A percentile compares a stretch with the other conserved stretches of the same genome.
Evolutionary conservation across 1,140 invertebrate species (phyloP).

Genomic region (Tetragnatha versicolor): DNA sequence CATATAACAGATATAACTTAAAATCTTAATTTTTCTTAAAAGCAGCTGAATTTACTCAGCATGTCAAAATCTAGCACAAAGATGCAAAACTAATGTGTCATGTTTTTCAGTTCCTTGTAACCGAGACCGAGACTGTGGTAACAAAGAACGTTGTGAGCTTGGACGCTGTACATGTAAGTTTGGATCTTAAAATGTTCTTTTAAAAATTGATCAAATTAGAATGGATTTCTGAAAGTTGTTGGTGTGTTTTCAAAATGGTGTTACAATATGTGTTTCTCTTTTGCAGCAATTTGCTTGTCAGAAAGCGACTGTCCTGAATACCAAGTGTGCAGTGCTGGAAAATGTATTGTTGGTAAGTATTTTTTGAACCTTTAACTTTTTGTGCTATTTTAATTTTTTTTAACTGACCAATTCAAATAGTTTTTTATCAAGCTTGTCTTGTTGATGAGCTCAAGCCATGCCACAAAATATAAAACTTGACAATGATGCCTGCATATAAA

Average conservation of each 20-base stretch:
- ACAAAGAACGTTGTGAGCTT: constrained; percentile 57
- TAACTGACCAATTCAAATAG: no score
- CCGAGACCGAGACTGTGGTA: constrained; percentile 58
- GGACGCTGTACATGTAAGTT: constrained; percentile 56
- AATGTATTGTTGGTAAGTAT: constrained; percentile 53
- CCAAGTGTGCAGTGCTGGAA: constrained; percentile 56
- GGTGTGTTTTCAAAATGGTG: no score
- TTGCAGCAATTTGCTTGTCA: constrained; percentile 48
- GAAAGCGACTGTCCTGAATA: constrained; percentile 57
- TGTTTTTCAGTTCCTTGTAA: constrained; percentile 55
- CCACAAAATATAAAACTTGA: no score
- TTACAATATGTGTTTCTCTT: background rate
- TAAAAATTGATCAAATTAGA: background rate
- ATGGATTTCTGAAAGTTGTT: no score
- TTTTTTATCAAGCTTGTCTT: no score
- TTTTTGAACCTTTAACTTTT: background rate
- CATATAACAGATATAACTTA: no score
- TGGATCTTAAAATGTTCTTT: background rate
- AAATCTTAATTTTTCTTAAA: background rate
- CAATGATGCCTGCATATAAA: no score
- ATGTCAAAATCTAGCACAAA: no score
- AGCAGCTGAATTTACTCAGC: no score
- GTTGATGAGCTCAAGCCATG: no score
- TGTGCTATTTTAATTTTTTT: background rate
- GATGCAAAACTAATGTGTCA: background rate